Evolutionary conservation across 2,888 invertebrate species (phyloP), one percentile per base, ranked within the genome.

Genomic region (Erynnis tages): DNA sequence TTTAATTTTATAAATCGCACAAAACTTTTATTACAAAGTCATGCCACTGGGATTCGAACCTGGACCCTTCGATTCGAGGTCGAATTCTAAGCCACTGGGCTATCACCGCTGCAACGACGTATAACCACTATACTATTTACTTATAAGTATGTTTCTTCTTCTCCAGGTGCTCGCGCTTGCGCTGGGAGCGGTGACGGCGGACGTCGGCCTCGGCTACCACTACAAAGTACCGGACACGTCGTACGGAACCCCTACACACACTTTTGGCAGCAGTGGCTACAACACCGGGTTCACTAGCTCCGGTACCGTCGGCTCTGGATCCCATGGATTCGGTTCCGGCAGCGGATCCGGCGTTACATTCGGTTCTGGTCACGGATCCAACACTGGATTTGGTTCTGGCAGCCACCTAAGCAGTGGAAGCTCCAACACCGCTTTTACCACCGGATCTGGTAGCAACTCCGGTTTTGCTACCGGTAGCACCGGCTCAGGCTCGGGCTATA

Each of bases 191-290:
- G 82, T 62, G 13, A 60, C 69, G 4, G 88, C 83, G 3, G 86
- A 86, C 54, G 70, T 82, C 8, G 66, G 78, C 4, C 68, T 41
- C n/a, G 85, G 84, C 27, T 84, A 89, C 63, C 70, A 82, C 4
- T 90, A 89, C 69, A 77, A 82, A 54, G 74, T 73, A 11, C 89
- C 89, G 2, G 67, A 81, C 1, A 82, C 84, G 1, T 80, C 85
- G 2, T 90, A 85, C 54, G 87, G 84, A 34, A 61, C 75, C 7
- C 87, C 90, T 1, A 72, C 79, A 0, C 76, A 79, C 57, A 16
- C 6, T 2, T 2, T 7, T 2, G 63, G 69, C 25, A 59, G 61
- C 29, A 66, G 50, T 54, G 48, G 34, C 16, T 56, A 54, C n/a
- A 60, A 58, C 27, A 46, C 32, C 14, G 55, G 56, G 13, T 45